Base-by-base conservation (phyloP, 2,797 vertebrate species). In the Enteromius thamalakanensis region DNA sequence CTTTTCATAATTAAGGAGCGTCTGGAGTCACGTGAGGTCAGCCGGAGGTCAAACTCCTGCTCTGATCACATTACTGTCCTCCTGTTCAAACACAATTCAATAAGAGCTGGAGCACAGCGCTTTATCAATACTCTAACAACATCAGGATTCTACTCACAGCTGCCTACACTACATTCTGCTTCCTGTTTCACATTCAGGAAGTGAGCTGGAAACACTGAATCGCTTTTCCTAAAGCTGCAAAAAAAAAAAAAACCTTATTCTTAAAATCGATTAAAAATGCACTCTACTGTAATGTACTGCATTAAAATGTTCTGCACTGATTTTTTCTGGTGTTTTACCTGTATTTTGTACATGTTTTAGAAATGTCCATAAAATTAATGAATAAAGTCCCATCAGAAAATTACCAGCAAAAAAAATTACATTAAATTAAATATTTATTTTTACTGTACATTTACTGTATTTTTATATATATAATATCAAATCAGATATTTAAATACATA, bases 51-150 rank as follows among this genome's bases (percentile, higher is more conserved):
- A 77, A 12, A n/a, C 40, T 29, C 19, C 60, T 4, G 19, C 29
- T 29, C 62, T 47, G 37, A 84, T 80, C 79, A 42, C 40, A 80
- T 84, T 80, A 84, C 65, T 11, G 76, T 67, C 45, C 58, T 80
- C 64, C 83, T 68, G 78, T 55, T 79, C 40, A 47, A 51, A 23
- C n/a, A 45, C 21, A 67, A 84, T 32, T 55, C 15, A 7, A 84
- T 79, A 79, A 74, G 29, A 42, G 37, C 49, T n/a, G 17, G 53
- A 79, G 77, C 67, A 62, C 62, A 74, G 69, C n/a, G 64, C 68
- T 84, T 79, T 7, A 78, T 78, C 68, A 72, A 65, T 53, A 37
- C 76, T 32, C 76, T 79, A 23, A 80, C 65, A 51, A 23, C 23
- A 62, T 74, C 32, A 60, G 76, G 40, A 2, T 40, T 40, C 8